Conservation (phyloP, 2,113 vertebrate species). For the Phaethon lepturus region DNA sequence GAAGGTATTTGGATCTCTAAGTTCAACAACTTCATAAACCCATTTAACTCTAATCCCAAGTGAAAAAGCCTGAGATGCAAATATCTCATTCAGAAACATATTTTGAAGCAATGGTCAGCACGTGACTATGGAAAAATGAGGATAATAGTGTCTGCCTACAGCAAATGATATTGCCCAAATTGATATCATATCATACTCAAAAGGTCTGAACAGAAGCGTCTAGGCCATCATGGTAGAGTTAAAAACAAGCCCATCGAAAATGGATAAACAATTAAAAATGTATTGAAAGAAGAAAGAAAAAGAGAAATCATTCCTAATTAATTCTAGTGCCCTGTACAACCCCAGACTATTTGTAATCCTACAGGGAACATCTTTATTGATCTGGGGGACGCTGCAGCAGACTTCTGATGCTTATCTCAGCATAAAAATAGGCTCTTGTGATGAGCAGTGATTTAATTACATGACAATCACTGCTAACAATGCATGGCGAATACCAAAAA, state of each 20-base stretch:
- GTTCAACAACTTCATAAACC: not conserved
- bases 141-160: not conserved
- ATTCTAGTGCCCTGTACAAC: conserved; percentile 89
- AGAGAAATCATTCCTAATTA: conserved; percentile 92
- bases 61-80: not conserved
- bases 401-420: conserved; percentile 90
- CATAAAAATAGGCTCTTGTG: conserved; percentile 91
- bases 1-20: not conserved
- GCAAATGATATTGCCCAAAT: not conserved
- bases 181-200: not conserved
- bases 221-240: conserved; percentile 23
- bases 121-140: not conserved
- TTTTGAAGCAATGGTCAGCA: not conserved
- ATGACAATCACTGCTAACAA: conserved; percentile 96
- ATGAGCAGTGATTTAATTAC: conserved; percentile 97
- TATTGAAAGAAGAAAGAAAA: conserved; percentile 83
- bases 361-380: conserved; percentile 95
- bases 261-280: conserved; percentile 85
- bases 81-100: not conserved
- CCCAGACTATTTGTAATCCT: conserved; percentile 88
- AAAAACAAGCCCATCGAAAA: conserved; percentile 73
- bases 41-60: not conserved
- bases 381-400: conserved; percentile 84
- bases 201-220: conserved; percentile 13
- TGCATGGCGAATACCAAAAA: conserved; percentile 84